Evolutionary conservation across 2,888 invertebrate species (phyloP).

Genomic region (Uloborus plumipes): DNA sequence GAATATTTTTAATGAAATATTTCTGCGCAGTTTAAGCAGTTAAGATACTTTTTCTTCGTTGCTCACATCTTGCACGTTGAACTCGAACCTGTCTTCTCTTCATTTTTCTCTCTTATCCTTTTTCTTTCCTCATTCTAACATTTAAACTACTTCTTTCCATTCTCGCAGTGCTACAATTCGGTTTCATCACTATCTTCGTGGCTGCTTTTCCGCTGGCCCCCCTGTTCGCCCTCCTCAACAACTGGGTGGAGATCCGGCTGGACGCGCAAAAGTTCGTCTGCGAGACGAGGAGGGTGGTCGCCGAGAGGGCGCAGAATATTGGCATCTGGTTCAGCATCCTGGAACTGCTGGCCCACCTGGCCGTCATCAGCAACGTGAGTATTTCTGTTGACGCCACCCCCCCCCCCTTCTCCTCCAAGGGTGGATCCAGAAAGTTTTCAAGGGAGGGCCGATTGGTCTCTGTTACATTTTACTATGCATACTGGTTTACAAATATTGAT

Average conservation of each 20-base stretch:
- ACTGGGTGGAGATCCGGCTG: conserved; percentile 76
- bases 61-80: too few species aligned
- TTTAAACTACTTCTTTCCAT: neutral
- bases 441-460: too few species aligned
- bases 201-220: conserved; percentile 76
- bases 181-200: conserved; percentile 77
- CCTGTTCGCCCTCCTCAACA: conserved; percentile 76
- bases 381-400: too few species aligned
- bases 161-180: conserved; percentile 75
- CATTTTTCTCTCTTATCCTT: too few species aligned
- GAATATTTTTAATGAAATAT: too few species aligned
- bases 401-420: neutral
- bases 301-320: conserved; percentile 75
- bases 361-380: conserved; percentile 76
- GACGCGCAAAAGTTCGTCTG: conserved; percentile 75
- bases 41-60: too few species aligned
- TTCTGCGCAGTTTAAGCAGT: too few species aligned
- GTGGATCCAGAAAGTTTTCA: too few species aligned
- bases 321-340: conserved; percentile 76
- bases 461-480: too few species aligned
- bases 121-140: too few species aligned
- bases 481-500: too few species aligned
- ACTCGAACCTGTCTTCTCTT: too few species aligned
- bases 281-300: conserved; percentile 73
- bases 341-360: conserved; percentile 74